These are phyloP conservation scores for Actias luna DNA, from an alignment of 2,888 invertebrate genomes.

Conservation along the genomic window DNA sequence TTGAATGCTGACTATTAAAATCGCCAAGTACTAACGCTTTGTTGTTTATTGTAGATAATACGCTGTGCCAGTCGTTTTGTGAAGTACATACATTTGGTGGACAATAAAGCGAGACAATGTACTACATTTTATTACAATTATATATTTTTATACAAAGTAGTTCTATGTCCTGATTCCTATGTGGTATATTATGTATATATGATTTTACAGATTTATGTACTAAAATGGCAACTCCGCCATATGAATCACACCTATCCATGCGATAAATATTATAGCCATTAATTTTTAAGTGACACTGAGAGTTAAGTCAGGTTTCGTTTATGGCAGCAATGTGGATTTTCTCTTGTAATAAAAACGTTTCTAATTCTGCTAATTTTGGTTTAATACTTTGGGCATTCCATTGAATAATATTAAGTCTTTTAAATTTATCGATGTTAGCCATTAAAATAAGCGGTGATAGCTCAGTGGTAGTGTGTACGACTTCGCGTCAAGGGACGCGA, in stretches of 20 bases:
- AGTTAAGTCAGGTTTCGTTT: slow-evolving; percentile 14
- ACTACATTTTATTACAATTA: slow-evolving; percentile 12
- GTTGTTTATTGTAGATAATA: slow-evolving; percentile 9
- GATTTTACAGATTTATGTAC: slow-evolving; percentile 28
- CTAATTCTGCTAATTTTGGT: slow-evolving; percentile 8
- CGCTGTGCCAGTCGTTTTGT: slow-evolving; percentile 7
- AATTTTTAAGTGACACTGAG: not conserved
- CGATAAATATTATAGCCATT: slow-evolving; percentile 9
- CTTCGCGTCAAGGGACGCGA: too few species aligned
- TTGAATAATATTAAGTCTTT: slow-evolving; percentile 21
- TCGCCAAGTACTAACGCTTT: slow-evolving; percentile 22
- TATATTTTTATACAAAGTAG: slow-evolving; percentile 7
- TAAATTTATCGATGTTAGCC: slow-evolving; percentile 20
- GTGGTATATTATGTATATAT: not conserved
- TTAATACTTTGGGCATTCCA: slow-evolving; percentile 19
- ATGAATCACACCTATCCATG: slow-evolving; percentile 11
- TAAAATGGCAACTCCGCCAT: slow-evolving; percentile 31
- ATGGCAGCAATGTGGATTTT: slow-evolving; percentile 13
- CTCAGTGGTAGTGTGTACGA: too few species aligned
- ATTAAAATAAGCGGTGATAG: too few species aligned
- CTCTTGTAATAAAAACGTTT: slow-evolving; percentile 2
- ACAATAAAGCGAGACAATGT: slow-evolving; percentile 14
- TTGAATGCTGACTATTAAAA: slow-evolving; percentile 27
- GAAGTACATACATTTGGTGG: slow-evolving; percentile 7
- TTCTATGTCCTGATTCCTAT: slow-evolving; percentile 2